phyloP scores from a whole-genome alignment of 2,797 vertebrate genomes.

The Pseudochirops corinnae region DNA sequence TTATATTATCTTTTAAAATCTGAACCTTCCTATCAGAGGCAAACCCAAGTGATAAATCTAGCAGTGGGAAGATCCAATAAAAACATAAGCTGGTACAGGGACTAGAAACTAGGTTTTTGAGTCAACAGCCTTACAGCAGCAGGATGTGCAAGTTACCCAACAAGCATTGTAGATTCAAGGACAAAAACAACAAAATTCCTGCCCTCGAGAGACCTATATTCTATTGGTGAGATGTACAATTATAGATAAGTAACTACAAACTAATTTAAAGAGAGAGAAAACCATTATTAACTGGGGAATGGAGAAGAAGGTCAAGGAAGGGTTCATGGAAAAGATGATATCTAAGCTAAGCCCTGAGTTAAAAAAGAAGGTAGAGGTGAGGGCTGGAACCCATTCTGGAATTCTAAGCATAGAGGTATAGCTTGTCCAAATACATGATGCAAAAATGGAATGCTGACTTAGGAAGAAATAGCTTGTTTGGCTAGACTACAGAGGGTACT shows the following conservation, averaged over 20 bases:
- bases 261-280: neutral
- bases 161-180: neutral
- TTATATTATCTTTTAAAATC: neutral
- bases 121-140: neutral
- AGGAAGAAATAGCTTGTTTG: neutral
- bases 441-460: neutral
- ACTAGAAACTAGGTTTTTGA: neutral
- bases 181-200: neutral
- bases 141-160: neutral
- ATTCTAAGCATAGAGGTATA: neutral
- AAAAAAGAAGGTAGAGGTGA: neutral
- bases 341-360: neutral
- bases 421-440: neutral
- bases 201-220: neutral
- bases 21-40: neutral
- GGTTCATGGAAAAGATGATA: neutral
- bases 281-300: neutral
- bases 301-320: neutral
- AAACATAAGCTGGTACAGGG: neutral
- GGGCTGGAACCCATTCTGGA: neutral
- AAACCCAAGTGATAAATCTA: neutral
- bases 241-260: neutral
- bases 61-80: neutral
- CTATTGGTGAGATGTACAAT: neutral
- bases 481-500: neutral